Evolutionary conservation across 2,888 invertebrate genomes (phyloP).

Genomic region (Vanessa cardui): DNA sequence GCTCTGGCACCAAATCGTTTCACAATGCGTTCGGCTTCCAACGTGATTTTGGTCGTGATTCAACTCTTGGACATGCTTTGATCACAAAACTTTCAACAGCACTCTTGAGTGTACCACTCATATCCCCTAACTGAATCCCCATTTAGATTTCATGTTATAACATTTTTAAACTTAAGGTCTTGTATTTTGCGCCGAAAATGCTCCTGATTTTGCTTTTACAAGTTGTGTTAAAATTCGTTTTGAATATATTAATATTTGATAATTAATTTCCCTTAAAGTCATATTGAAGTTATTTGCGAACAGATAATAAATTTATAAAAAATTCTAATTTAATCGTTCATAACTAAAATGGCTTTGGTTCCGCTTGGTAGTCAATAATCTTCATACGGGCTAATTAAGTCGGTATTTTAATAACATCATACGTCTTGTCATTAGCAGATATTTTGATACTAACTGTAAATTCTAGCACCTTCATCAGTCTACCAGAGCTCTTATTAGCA

Average conservation of each 20-base stretch:
- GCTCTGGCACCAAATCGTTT: constrained; percentile 20
- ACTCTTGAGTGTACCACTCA: constrained; percentile 33
- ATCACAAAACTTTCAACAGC: constrained; percentile 48
- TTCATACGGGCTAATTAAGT: no score
- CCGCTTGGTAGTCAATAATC: no score
- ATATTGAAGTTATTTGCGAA: no score
- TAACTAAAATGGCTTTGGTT: no score
- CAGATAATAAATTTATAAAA: no score
- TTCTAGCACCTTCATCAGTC: constrained; percentile 29
- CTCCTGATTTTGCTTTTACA: constrained; percentile 15
- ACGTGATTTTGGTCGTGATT: constrained; percentile 44
- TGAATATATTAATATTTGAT: not conserved
- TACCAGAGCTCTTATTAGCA: constrained; percentile 46
- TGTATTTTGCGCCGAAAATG: not conserved
- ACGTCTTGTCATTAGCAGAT: not conserved
- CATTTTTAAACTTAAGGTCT: not conserved
- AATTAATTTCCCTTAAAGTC: no score
- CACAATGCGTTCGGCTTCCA: constrained; percentile 36
- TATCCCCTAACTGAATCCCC: constrained; percentile 28
- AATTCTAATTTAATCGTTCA: no score
- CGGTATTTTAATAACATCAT: no score
- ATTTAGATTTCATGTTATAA: constrained; percentile 23
- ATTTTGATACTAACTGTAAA: constrained; percentile 11
- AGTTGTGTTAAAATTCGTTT: constrained; percentile 10
- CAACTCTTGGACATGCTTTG: constrained; percentile 42